phyloP scores from a whole-genome alignment of 2,113 vertebrate species.

The Anarrhichthys ocellatus region DNA sequence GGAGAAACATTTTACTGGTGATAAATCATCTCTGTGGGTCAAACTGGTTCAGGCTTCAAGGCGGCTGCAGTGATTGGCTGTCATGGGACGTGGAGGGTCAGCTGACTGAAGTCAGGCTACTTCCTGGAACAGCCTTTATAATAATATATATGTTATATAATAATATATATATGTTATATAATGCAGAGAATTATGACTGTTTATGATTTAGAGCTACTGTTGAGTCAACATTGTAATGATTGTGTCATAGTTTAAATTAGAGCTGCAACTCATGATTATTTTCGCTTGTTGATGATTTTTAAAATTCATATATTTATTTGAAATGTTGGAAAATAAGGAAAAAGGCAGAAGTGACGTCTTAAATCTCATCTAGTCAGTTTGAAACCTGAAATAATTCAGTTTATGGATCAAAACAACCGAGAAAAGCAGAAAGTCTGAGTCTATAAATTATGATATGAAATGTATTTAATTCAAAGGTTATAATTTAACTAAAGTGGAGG shows the following conservation, averaged over 20 bases:
- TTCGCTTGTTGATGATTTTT: too few species aligned
- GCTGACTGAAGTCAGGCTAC: neutral
- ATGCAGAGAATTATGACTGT: too few species aligned
- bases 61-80: constrained; percentile 8
- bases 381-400: neutral
- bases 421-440: neutral
- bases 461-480: neutral
- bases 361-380: too few species aligned
- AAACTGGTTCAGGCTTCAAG: neutral
- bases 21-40: neutral
- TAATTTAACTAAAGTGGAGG: neutral
- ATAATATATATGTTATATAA: too few species aligned
- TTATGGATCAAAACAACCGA: too few species aligned
- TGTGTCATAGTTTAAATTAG: too few species aligned
- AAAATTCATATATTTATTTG: too few species aligned
- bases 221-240: too few species aligned
- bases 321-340: neutral
- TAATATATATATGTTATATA: too few species aligned
- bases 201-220: too few species aligned
- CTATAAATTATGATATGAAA: neutral
- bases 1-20: neutral
- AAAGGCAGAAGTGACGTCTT: neutral
- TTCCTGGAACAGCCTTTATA: constrained; percentile 18
- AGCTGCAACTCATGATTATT: too few species aligned
- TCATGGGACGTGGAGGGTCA: constrained; percentile 22